Evolutionary conservation across 2,888 invertebrate species (phyloP), one percentile per base, ranked within the genome.

Genomic region (Plagiodera versicolora): DNA sequence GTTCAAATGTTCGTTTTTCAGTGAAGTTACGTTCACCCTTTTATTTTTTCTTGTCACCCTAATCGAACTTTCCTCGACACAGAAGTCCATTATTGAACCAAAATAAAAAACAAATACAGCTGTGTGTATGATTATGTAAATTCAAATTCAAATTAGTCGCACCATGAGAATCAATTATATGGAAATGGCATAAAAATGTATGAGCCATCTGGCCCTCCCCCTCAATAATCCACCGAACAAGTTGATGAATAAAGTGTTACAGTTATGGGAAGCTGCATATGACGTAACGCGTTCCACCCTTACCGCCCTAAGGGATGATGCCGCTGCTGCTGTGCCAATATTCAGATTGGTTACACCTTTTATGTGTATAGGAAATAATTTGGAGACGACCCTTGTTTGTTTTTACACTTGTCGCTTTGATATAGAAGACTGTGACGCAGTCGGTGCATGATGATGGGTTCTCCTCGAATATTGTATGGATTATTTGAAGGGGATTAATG

Each of bases 301-400:
- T 11, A 30, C 45, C 28, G 44, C 48, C 55, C 47, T 39, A 59
- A 54, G 62, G 61, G 67, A 67, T 64, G n/a, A n/a, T n/a, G n/a
- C n/a, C n/a, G n/a, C n/a, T n/a, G n/a, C n/a, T n/a, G 68, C 70
- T 73, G 74, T 78, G 80, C 79, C 79, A 80, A 80, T 80, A 80
- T 80, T 80, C 79, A 80, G 79, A 80, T 80, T 80, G 80, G 80
- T 80, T 80, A 80, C 80, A 80, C 80, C 80, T 80, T 80, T 79
- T 80, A 80, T 79, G 74, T 78, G 80, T 80, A 76, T 74, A 76
- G 78, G 78, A 80, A 79, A 80, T 80, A 79, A 80, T 80, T 80
- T 79, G 71, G 73, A 70, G 75, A 70, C 70, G 71, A 73, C 78
- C 79, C 77, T 74, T 80, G 79, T 80, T 80, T 80, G 79, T 79